phyloP scores from a whole-genome alignment of 2,113 vertebrate genomes.

The Nicator chloris region DNA sequence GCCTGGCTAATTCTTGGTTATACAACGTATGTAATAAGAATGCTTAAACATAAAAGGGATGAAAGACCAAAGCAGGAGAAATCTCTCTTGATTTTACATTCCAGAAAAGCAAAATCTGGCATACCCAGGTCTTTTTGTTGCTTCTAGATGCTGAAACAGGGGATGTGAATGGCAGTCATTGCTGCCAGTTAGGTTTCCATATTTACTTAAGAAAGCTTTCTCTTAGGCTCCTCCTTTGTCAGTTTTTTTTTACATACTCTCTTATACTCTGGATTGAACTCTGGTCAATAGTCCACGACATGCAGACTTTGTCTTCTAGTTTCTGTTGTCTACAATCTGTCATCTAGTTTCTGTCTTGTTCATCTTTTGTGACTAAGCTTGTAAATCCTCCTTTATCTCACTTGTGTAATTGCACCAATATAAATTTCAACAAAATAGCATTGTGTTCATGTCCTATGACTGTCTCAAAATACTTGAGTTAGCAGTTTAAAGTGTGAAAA shows the following conservation, averaged over 20 bases:
- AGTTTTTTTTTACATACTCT: background rate
- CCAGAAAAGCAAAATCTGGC: background rate
- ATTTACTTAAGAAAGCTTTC: background rate
- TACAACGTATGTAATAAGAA: background rate
- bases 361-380: conserved; percentile 25
- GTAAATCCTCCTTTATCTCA: background rate
- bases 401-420: background rate
- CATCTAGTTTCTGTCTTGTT: conserved; percentile 6
- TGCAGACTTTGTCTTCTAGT: background rate
- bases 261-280: background rate
- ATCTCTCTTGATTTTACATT: conserved; percentile 43
- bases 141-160: background rate
- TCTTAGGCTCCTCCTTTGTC: background rate
- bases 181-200: background rate
- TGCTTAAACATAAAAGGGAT: conserved; percentile 32
- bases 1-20: conserved; percentile 32
- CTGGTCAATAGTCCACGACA: background rate
- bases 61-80: conserved; percentile 55
- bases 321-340: background rate
- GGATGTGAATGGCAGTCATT: background rate
- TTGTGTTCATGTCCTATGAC: background rate
- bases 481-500: background rate
- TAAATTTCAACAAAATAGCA: conserved; percentile 7
- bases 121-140: background rate
- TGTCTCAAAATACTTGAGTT: background rate